Evolutionary conservation across 2,888 invertebrate species (phyloP).

Genomic region (Drosophila aldrichi): DNA sequence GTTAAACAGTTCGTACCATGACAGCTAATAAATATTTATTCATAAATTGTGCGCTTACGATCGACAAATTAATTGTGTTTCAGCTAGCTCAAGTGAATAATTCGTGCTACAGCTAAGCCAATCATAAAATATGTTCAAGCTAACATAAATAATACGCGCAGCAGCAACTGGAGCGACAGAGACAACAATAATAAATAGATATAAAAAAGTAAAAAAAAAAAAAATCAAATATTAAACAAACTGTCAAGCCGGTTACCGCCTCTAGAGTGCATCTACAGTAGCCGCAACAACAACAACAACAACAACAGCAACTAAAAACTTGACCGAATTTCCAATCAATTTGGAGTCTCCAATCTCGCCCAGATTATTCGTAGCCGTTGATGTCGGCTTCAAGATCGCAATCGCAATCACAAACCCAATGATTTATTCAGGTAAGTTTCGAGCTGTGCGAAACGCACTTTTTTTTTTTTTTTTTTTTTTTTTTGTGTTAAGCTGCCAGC

Average conservation of each 20-base stretch:
- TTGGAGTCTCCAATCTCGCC: slow-evolving; percentile 68
- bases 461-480: slow-evolving; percentile 39
- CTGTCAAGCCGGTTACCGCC: slow-evolving; percentile 69
- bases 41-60: slow-evolving; percentile 39
- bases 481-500: slow-evolving; percentile 25
- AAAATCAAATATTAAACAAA: slow-evolving; percentile 43
- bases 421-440: slow-evolving; percentile 78
- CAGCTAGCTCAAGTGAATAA: slow-evolving; percentile 54
- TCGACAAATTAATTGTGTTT: slow-evolving; percentile 62
- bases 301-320: slow-evolving; percentile 53
- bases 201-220: not conserved
- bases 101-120: slow-evolving; percentile 35
- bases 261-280: slow-evolving; percentile 62
- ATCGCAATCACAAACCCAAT: slow-evolving; percentile 58
- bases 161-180: slow-evolving; percentile 30
- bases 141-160: slow-evolving; percentile 40
- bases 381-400: slow-evolving; percentile 47
- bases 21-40: slow-evolving; percentile 58
- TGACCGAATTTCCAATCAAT: slow-evolving; percentile 73
- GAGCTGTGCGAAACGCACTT: slow-evolving; percentile 46
- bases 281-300: slow-evolving; percentile 14
- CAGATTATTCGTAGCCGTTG: slow-evolving; percentile 45
- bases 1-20: slow-evolving; percentile 33
- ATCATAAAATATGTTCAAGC: slow-evolving; percentile 31
- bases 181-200: slow-evolving; percentile 27